Conservation (phyloP, 2,113 vertebrate genomes). For the Sturnira hondurensis region DNA sequence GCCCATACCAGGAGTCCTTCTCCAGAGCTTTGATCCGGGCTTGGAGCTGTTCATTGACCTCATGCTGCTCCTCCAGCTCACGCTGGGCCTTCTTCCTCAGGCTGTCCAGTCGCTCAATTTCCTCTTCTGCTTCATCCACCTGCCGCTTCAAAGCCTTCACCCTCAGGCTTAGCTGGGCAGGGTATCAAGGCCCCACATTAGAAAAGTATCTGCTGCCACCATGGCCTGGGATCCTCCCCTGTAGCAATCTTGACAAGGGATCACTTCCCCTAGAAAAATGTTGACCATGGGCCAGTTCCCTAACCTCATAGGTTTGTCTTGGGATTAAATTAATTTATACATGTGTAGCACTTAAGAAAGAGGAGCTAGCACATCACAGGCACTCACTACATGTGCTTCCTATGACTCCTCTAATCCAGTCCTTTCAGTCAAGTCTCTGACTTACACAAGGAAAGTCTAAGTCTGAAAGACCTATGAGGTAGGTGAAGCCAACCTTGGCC, state of each 20-base stretch:
- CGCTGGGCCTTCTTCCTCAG: constrained; percentile 90
- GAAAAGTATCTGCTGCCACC: neutral
- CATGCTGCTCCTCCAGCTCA: constrained; percentile 94
- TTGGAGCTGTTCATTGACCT: constrained; percentile 91
- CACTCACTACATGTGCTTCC: neutral
- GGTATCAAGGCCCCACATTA: neutral
- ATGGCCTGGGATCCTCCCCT: neutral
- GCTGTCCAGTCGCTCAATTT: constrained; percentile 90
- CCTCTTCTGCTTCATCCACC: constrained; percentile 93
- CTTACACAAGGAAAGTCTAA: neutral
- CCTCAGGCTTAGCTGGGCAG: constrained; percentile 86
- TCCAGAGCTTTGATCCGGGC: constrained; percentile 87
- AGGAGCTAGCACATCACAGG: neutral
- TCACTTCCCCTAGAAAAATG: neutral
- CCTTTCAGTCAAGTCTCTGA: neutral
- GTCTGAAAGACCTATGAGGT: neutral
- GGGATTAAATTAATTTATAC: neutral
- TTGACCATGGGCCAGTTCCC: neutral
- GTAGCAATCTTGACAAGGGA: neutral
- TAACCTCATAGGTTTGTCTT: neutral
- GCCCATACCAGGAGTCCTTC: constrained; percentile 90
- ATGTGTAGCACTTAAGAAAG: neutral
- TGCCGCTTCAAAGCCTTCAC: constrained; percentile 96
- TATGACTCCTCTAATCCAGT: neutral
- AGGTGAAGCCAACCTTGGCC: neutral